Evolutionary conservation across 2,888 invertebrate genomes (phyloP), one percentile per base, ranked within the genome.

Genomic region (Calameuta idolon): DNA sequence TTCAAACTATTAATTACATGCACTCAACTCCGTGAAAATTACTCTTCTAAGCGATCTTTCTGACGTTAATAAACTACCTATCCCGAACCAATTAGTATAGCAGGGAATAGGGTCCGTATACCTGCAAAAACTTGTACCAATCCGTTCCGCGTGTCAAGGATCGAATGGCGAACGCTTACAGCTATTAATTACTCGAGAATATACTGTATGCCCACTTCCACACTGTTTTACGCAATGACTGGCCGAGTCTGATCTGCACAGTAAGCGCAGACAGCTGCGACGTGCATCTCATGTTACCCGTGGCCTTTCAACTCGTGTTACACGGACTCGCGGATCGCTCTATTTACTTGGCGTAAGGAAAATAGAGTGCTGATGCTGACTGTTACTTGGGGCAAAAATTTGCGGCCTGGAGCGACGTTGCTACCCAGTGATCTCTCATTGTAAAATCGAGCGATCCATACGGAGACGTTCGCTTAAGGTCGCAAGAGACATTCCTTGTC

Each of bases 301-400:
- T 85, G 88, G 87, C 89, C 89, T 89, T 88, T 87, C 87, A 89
- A 87, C 88, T 89, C 86, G 84, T 84, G 81, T 89, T 88, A 87
- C 88, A 86, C 82, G 76, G 31, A 71, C 71, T 34, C 71, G 33
- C 71, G 33, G 55, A 55, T 23, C 55, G 55, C 55, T 55, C 55
- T 55, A 23, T 55, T 55, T 55, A 55, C 55, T 55, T 55, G 55
- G 55, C 33, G 69, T 71, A 71, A 71, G 71, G 30, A 12, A 71
- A 23, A 9, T 9, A 55, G 23, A 55, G 23, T 55, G 55, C 55
- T 55, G 23, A 55, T 55, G 55, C 55, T 55, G 55, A 55, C 15
- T 55, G 23, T 23, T 0, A 55, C 23, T 55, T 55, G 55, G 2
- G 23, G 23, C 23, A 23, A 55, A 5, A 23, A 55, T 55, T 23